Base-by-base conservation (phyloP, 2,797 vertebrate genomes). In the Selene dorsalis region DNA sequence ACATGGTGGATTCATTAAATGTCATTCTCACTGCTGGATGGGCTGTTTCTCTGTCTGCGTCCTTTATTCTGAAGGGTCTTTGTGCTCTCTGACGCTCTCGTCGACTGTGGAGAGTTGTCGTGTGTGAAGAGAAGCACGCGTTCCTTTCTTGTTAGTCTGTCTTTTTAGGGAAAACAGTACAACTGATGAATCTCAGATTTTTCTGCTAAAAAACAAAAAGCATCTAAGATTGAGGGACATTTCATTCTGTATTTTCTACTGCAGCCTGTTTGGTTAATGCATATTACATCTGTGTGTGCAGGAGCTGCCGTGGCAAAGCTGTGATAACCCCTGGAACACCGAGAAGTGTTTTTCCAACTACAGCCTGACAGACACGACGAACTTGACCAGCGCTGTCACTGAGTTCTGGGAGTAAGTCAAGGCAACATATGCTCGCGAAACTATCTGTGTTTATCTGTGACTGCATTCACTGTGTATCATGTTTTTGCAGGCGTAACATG, bases 381-480 rank as follows among this genome's bases (percentile, higher is more conserved):
- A 98, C 91, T 91, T 97, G 87, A 97, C 95, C 90, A 97, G 96
- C 0, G 94, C 96, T 0, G 97, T 98, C 86, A 96, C 96, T 0
- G 97, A 98, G 90, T 98, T 97, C 91, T 98, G 97, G 97, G 97
- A 97, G 97, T 98, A 94, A 24, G 96, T 96, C 32, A 4, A 35
- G 32, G 17, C 18, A 32, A 41, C 30, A 72, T 41, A 4, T 41
- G 32, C 47, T 18, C 39, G n/a, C n/a, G 20, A 62, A 20, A 16
- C 3, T 73, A 2, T 75, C 26, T 68, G 55, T 64, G 28, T 24
- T 41, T 48, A 41, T 71, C 64, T 71, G 30, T n/a, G 43, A 72
- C 59, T 69, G 58, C 66, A 24, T 32, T 60, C 28, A 10, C 14
- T 56, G 28, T 57, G 47, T 71, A 39, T 72, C n/a, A 12, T 65